Percentiles rank a stretch among this genome's conserved stretches.
phyloP scores from a whole-genome alignment of 2,888 invertebrate genomes.

The Oxystoma pomonae region DNA sequence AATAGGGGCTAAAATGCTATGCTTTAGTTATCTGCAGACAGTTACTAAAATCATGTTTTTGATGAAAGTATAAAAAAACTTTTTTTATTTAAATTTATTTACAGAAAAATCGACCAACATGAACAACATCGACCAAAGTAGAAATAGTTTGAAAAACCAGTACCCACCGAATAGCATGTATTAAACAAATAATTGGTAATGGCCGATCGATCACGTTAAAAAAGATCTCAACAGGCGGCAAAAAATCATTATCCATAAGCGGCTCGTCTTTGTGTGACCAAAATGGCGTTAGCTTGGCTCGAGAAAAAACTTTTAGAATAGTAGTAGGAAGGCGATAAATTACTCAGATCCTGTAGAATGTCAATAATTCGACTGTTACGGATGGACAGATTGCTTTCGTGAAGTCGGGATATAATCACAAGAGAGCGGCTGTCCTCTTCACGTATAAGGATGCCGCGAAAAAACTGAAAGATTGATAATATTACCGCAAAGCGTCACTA shows the following conservation, averaged over 20 bases:
- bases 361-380: conserved; percentile 31
- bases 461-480: conserved; percentile 11
- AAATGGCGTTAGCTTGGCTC: conserved; percentile 19
- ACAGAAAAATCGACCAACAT: too few species aligned
- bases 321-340: conserved; percentile 29
- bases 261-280: conserved; percentile 27
- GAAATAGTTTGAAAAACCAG: too few species aligned
- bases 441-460: conserved; percentile 2
- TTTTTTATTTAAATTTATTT: too few species aligned
- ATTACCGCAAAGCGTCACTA: background rate
- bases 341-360: conserved; percentile 31
- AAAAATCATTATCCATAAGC: conserved; percentile 23
- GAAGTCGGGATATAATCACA: conserved; percentile 14
- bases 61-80: too few species aligned
- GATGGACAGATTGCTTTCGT: conserved; percentile 27
- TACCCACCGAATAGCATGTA: too few species aligned
- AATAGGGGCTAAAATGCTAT: too few species aligned
- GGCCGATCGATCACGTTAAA: conserved; percentile 24
- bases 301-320: conserved; percentile 19
- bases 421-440: conserved; percentile 4
- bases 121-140: too few species aligned
- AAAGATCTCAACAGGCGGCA: conserved; percentile 22
- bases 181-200: conserved; percentile 23
- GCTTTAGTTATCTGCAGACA: too few species aligned
- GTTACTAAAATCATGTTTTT: too few species aligned